Evolutionary conservation across 2,797 vertebrate genomes (phyloP).

Genomic region (Anniella stebbinsi): DNA sequence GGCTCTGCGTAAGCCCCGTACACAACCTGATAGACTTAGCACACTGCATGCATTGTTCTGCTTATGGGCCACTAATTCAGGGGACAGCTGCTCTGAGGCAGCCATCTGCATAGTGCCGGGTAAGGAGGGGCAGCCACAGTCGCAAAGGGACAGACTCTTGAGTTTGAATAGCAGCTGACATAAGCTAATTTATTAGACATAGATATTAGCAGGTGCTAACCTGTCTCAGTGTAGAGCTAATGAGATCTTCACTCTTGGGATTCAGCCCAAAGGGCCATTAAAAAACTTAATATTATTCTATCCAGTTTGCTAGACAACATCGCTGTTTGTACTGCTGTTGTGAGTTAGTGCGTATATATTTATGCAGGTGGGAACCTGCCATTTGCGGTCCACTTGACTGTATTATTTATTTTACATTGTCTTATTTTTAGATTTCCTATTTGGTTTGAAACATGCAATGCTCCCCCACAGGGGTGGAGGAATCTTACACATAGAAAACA

Average conservation of each 20-base stretch:
- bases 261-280: conserved; percentile 61
- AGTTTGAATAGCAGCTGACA: conserved; percentile 66
- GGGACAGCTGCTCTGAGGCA: conserved; percentile 72
- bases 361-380: background rate
- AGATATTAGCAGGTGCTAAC: conserved; percentile 83
- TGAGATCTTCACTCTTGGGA: conserved; percentile 69
- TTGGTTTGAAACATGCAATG: background rate
- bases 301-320: conserved; percentile 61
- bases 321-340: conserved; percentile 72
- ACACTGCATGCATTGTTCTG: conserved; percentile 72
- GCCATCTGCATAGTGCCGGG: conserved; percentile 71
- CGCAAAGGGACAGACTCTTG: conserved; percentile 38
- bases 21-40: conserved; percentile 64
- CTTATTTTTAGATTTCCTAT: background rate
- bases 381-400: background rate
- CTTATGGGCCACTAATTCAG: conserved; percentile 25
- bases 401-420: background rate
- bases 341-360: background rate
- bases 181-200: conserved; percentile 79
- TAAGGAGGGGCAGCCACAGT: conserved; percentile 1
- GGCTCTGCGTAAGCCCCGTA: conserved; percentile 5
- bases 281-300: conserved; percentile 57
- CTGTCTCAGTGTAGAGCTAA: conserved; percentile 74
- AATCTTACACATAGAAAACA: background rate
- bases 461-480: background rate